Evolutionary conservation across 2,888 invertebrate genomes (phyloP), one percentile per base, ranked within the genome.

Genomic region (Xestobium rufovillosum): DNA sequence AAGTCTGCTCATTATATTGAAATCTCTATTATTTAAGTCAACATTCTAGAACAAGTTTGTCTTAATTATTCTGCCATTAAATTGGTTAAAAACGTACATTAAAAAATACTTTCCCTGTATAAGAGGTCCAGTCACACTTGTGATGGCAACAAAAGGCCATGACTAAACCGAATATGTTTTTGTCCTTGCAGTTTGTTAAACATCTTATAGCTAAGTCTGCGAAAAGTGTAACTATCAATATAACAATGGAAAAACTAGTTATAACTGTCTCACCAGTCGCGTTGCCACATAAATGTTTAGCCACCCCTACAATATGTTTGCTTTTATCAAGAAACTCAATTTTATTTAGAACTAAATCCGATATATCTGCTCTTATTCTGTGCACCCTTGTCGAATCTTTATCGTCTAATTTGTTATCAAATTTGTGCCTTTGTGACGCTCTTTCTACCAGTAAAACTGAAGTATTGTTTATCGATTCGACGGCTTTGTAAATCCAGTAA

Each of bases 91-190:
- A 56, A 9, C 57, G 56, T 41, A 66, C 63, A 44, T 64, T 50
- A 27, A 84, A 70, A 57, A 77, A 81, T 2, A 68, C 49, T 51
- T 77, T 77, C 1, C 83, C 85, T 2, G 80, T 74, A 63, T 83
- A 88, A 0, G 76, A 65, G 11, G 61, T 62, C 73, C 79, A 85
- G 26, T 76, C 71, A 60, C 89, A 90, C 47, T 83, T 76, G 66
- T 94, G 92, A 65, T 92, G 91, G 61, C 94, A 94, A 64, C 94
- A 94, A 13, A 90, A 76, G 2, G 92, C 89, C 58, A 92, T 75
- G 36, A 85, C 68, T 26, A 80, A 57, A 3, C 83, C 87, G 34
- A 46, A 42, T 53, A 73, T 51, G 53, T 66, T 64, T 39, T 57
- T 25, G 41, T 60, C 51, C 49, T 66, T 8, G 56, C 63, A 27